A percentile compares a stretch with the other conserved stretches of the same genome.
These are phyloP conservation scores for Menura novaehollandiae DNA, from an alignment of 2,113 vertebrate species.

Conservation along the genomic window DNA sequence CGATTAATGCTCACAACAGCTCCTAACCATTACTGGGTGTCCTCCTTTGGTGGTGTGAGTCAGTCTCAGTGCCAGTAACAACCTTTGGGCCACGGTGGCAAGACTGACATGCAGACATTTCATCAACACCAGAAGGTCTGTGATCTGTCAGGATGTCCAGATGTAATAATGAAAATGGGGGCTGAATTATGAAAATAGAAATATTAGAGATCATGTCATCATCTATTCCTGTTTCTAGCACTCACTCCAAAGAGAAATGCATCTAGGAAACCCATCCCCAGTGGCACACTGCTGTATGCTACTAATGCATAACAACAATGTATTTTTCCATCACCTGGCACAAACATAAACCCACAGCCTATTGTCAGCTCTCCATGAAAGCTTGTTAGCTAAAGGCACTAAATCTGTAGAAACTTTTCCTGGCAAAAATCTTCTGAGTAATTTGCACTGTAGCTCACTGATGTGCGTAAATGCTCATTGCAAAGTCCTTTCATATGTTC, in stretches of 20 bases:
- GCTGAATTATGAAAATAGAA: not conserved
- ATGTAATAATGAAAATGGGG: not conserved
- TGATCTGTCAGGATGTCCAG: not conserved
- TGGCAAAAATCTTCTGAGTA: not conserved
- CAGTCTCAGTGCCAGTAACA: not conserved
- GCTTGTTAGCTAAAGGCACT: not conserved
- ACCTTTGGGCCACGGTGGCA: not conserved
- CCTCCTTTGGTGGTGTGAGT: not conserved
- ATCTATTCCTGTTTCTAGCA: not conserved
- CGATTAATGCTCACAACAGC: not conserved
- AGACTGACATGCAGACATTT: not conserved
- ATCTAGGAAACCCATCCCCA: not conserved
- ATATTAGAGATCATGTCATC: not conserved
- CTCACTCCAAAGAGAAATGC: not conserved
- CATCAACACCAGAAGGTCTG: not conserved
- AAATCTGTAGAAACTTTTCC: not conserved
- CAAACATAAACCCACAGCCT: not conserved
- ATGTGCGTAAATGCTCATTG: not conserved
- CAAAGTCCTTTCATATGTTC: not conserved
- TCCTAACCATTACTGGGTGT: not conserved
- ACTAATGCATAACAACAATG: not conserved
- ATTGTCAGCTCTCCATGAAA: not conserved
- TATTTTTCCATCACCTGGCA: not conserved
- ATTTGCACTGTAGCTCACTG: not conserved
- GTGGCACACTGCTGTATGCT: not conserved